These are phyloP conservation scores for Falcunculus frontatus DNA, from an alignment of 2,113 vertebrate species.

Conservation along the genomic window DNA sequence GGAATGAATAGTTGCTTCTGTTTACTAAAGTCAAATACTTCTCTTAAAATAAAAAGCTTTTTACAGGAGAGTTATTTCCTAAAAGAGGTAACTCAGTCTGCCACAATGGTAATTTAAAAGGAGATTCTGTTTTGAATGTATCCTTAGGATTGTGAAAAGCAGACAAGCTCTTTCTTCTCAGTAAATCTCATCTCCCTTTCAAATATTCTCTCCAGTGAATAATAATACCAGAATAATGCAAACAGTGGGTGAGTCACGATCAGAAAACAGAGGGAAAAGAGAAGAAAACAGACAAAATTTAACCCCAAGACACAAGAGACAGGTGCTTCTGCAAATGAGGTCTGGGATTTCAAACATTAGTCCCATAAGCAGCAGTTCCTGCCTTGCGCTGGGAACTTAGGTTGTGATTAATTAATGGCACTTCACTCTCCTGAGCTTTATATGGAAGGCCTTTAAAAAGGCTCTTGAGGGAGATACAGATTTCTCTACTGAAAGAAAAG, in stretches of 20 bases:
- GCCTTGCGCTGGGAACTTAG: neutral
- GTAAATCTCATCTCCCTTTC: neutral
- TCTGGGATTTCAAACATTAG: neutral
- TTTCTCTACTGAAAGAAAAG: neutral
- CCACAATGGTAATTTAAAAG: neutral
- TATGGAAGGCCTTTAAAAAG: conserved; percentile 9
- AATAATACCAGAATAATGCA: neutral
- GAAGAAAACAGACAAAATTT: neutral
- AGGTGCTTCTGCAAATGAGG: neutral
- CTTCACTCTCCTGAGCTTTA: neutral
- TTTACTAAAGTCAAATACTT: neutral
- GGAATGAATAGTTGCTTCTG: neutral
- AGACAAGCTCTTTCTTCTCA: neutral
- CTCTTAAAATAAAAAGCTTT: neutral
- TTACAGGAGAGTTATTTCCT: neutral
- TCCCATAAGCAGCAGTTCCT: neutral
- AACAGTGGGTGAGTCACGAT: neutral
- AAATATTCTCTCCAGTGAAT: neutral
- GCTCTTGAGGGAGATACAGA: neutral
- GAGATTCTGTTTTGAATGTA: neutral
- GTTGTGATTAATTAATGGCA: conserved; percentile 20
- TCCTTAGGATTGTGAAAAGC: neutral
- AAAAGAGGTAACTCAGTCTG: neutral
- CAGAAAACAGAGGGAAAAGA: neutral
- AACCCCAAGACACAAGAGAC: neutral